Base-by-base conservation (phyloP, 2,797 vertebrate species). In the Phylloscopus collybita region DNA sequence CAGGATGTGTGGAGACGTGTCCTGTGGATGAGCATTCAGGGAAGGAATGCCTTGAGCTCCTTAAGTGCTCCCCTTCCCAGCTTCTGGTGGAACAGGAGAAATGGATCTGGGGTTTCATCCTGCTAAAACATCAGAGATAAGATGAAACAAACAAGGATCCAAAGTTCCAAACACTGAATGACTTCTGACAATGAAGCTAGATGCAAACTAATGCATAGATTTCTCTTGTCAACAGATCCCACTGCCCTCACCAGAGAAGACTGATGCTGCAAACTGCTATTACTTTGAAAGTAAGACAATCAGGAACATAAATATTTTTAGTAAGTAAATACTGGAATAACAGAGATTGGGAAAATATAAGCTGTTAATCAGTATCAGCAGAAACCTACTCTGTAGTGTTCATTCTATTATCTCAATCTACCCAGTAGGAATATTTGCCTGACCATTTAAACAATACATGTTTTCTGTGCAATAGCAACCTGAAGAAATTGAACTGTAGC, bases 1-100 rank as follows among this genome's bases (percentile, higher is more conserved):
- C 50, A 45, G 45, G 27, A 29, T 6, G 2, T 2, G 11, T 27
- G 22, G 14, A 67, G 16, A 6, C 0, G 0, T 1, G 2, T 10
- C 27, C 20, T 1, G 13, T 4, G 23, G 32, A 54, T 2, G 26
- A 7, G 10, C 23, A 5, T 10, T 16, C 42, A 27, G 38, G 36
- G 47, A 20, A 64, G 7, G 30, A 75, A 50, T 6, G 15, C 13
- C 36, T 40, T 18, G 9, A 57, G 32, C 18, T 38, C 29, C 16
- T 1, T 1, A 9, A 61, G 6, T 8, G 21, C 3, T 71, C 15
- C 27, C 8, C 5, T 34, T 50, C 16, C 23, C 70, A 56, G 21
- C 11, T 61, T 29, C 38, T 81, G 34, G 17, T 17, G 29, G 14
- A 91, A 74, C 9, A 42, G 45, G 23, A 88, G 26, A 5, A 60